Evolutionary conservation across 2,113 vertebrate species (phyloP), one percentile per base, ranked within the genome.

Genomic region (Tragelaphus buxtoni): DNA sequence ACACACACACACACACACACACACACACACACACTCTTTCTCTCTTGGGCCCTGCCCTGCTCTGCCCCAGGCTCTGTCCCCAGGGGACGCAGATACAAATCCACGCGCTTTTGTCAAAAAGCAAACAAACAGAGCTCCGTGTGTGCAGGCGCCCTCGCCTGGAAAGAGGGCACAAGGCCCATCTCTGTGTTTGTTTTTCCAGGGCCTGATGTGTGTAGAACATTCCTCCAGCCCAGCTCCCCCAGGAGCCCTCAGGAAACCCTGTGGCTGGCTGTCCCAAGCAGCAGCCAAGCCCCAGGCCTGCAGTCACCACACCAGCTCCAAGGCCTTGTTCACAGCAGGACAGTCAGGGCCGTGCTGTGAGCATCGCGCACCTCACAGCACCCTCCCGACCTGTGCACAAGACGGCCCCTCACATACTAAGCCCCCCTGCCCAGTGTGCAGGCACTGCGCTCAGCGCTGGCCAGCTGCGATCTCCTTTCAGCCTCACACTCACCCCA

Each of bases 131-230:
- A 90, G 84, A 89, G 69, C 76, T 65, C 79, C 3, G 16, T n/a
- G 58, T 47, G 35, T 58, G 88, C 76, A 77, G 80, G 95, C 47
- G 14, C 84, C 35, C 82, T 84, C 0, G 35, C 90, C 84, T 69
- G 85, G 92, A 90, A 90, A 94, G 81, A 85, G 84, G 95, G 93
- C 81, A 45, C 42, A 4, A 80, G 82, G 81, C 94, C 94, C 96
- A 88, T 88, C 91, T 86, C 94, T 0, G 3, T 94, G 92, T 96
- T 96, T 98, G 94, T 97, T 95, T 97, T 96, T 97, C 97, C 95
- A 95, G 88, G 61, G 77, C 90, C 80, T 96, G 97, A 96, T 9
- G 45, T 90, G 95, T 69, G 61, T 0, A 81, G 91, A 94, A 97
- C 95, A 97, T 96, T 97, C 95, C 95, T 96, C 39, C 9, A 39